Evolutionary conservation across 1,140 invertebrate species (phyloP).

Genomic region (Pogonomyrmex californicus): DNA sequence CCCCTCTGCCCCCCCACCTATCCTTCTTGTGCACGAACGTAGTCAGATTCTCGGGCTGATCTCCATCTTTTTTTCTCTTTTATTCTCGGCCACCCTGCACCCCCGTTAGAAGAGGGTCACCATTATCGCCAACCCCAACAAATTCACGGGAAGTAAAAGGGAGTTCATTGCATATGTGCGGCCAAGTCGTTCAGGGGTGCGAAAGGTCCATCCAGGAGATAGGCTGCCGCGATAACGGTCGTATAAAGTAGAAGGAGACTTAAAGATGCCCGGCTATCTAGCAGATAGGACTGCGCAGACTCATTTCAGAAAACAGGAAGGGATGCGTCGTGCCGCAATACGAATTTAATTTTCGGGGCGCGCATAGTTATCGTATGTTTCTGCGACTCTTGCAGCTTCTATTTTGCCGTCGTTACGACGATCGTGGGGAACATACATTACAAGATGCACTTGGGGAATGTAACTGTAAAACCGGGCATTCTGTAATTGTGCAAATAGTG

Average conservation of each 20-base stretch:
- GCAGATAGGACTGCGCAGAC: slow-evolving; percentile 51
- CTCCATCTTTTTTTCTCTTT: slow-evolving; percentile 58
- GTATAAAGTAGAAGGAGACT: slow-evolving; percentile 72
- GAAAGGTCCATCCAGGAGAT: slow-evolving; percentile 76
- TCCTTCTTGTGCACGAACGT: slow-evolving; percentile 4
- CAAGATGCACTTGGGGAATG: slow-evolving; percentile 35
- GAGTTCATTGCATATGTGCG: slow-evolving; percentile 78
- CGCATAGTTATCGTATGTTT: slow-evolving; percentile 59
- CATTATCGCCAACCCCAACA: slow-evolving; percentile 76
- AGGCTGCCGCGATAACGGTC: slow-evolving; percentile 72
- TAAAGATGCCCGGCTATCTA: slow-evolving; percentile 68
- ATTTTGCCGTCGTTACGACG: slow-evolving; percentile 58
- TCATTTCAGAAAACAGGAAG: slow-evolving; percentile 55
- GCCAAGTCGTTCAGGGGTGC: slow-evolving; percentile 70
- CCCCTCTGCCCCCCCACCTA: background rate
- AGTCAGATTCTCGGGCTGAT: slow-evolving; percentile 68
- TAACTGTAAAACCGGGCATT: slow-evolving; percentile 19
- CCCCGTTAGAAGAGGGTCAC: slow-evolving; percentile 69
- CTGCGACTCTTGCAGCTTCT: slow-evolving; percentile 53
- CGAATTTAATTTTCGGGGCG: slow-evolving; percentile 66
- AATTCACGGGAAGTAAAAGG: slow-evolving; percentile 76
- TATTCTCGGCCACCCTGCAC: slow-evolving; percentile 25
- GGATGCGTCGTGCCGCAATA: slow-evolving; percentile 50
- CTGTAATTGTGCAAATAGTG: slow-evolving; percentile 16
- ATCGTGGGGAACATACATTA: slow-evolving; percentile 50